Percentiles rank a stretch among this genome's conserved stretches.
Evolutionary conservation across 2,113 vertebrate genomes (phyloP).

Genomic region (Cairina moschata): DNA sequence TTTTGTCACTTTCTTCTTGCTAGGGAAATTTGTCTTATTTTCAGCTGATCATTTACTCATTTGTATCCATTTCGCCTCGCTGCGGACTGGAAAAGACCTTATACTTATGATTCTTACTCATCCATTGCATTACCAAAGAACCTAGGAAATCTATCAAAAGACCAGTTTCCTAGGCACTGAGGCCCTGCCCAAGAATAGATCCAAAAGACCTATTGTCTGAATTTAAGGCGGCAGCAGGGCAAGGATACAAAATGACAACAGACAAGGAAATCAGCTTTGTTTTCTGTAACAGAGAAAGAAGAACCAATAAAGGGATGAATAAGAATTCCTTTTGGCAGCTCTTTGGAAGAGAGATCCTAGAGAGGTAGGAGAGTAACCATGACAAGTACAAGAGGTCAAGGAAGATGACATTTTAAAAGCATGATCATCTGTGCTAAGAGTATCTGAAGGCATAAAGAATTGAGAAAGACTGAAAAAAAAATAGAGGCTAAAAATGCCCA

Average conservation of each 20-base stretch:
- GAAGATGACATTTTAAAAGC: neutral
- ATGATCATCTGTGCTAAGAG: neutral
- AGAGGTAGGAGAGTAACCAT: neutral
- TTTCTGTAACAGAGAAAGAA: neutral
- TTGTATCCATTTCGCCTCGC: neutral
- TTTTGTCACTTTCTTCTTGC: neutral
- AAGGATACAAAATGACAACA: neutral
- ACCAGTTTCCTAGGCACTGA: accelerated
- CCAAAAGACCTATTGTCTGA: neutral
- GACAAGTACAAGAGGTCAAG: neutral
- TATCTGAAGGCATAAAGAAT: neutral
- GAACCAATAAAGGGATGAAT: neutral
- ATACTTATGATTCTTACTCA: neutral
- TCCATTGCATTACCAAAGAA: neutral
- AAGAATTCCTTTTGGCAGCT: neutral
- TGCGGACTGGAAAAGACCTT: neutral
- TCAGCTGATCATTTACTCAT: neutral
- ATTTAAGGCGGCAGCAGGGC: neutral
- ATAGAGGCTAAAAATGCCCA: neutral
- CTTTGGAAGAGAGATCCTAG: neutral
- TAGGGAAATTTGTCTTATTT: neutral
- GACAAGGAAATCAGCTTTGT: neutral
- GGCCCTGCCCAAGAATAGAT: accelerated
- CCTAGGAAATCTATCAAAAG: neutral
- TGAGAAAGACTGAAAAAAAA: neutral